Percentiles rank a stretch among this genome's conserved stretches.
phyloP scores from a whole-genome alignment of 2,888 invertebrate genomes.

The Cryptus armator region DNA sequence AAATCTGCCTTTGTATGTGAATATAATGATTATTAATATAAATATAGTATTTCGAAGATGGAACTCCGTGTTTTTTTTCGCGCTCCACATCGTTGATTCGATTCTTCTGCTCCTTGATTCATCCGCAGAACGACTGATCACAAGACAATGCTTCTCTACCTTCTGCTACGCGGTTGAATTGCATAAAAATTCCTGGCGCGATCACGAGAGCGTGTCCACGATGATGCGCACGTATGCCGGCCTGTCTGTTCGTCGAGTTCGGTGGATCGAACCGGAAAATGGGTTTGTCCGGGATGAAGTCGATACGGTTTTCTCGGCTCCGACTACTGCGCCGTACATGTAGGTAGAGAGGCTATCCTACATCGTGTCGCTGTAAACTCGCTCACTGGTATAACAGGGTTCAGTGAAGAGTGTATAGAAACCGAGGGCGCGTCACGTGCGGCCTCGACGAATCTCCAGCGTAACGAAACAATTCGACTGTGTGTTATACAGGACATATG shows the following conservation, averaged over 20 bases:
- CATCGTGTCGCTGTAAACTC: slow-evolving; percentile 28
- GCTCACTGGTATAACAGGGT: slow-evolving; percentile 39
- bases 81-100: slow-evolving; percentile 1
- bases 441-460: slow-evolving; percentile 55
- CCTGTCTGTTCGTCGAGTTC: slow-evolving; percentile 46
- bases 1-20: not conserved
- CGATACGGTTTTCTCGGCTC: slow-evolving; percentile 63
- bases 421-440: slow-evolving; percentile 58
- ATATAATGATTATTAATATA: not conserved
- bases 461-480: slow-evolving; percentile 60
- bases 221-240: slow-evolving; percentile 44
- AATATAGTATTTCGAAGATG: not conserved
- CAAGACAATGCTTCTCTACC: slow-evolving; percentile 16
- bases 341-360: slow-evolving; percentile 8
- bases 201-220: slow-evolving; percentile 64
- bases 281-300: slow-evolving; percentile 66
- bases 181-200: slow-evolving; percentile 62
- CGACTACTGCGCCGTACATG: slow-evolving; percentile 39
- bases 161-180: slow-evolving; percentile 18
- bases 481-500: slow-evolving; percentile 17
- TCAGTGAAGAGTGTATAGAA: slow-evolving; percentile 18
- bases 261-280: slow-evolving; percentile 71
- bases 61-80: not conserved
- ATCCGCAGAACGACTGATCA: slow-evolving; percentile 16
- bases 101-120: not conserved